These are phyloP conservation scores for Sclerurus mexicanus DNA, from an alignment of 2,113 vertebrate species.

Conservation along the genomic window DNA sequence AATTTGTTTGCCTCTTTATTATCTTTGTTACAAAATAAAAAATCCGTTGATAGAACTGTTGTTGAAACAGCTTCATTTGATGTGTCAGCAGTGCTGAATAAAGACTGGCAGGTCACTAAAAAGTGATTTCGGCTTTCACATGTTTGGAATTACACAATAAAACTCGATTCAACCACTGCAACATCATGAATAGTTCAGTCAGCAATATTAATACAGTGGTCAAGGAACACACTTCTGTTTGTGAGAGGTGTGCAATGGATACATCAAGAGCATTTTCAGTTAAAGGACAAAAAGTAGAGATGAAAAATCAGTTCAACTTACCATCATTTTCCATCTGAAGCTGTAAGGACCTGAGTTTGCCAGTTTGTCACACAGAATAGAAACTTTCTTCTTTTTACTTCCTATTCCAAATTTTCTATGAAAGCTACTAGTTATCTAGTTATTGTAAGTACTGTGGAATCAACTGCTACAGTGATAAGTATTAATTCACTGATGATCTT, in stretches of 20 bases:
- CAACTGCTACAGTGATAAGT: background rate
- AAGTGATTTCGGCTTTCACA: background rate
- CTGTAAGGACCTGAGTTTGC: background rate
- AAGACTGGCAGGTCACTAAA: background rate
- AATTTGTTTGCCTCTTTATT: background rate
- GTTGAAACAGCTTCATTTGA: background rate
- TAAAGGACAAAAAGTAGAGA: background rate
- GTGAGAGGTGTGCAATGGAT: background rate
- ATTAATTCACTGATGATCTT: background rate
- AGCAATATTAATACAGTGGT: background rate
- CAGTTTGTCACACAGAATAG: background rate
- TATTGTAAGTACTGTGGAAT: background rate
- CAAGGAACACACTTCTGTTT: background rate
- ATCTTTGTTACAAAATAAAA: background rate
- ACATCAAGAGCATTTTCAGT: background rate
- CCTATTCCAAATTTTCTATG: background rate
- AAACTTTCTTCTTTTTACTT: background rate
- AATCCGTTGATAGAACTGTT: background rate
- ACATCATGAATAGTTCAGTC: background rate
- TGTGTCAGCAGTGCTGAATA: background rate
- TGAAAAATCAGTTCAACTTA: background rate
- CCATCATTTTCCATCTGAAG: background rate
- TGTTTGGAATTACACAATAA: constrained; percentile 9
- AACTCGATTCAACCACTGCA: constrained; percentile 1
- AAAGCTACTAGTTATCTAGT: background rate